A percentile compares a stretch with the other conserved stretches of the same genome.
Conservation (phyloP, 1,140 invertebrate genomes). For the Drosophila nigrodunni region DNA sequence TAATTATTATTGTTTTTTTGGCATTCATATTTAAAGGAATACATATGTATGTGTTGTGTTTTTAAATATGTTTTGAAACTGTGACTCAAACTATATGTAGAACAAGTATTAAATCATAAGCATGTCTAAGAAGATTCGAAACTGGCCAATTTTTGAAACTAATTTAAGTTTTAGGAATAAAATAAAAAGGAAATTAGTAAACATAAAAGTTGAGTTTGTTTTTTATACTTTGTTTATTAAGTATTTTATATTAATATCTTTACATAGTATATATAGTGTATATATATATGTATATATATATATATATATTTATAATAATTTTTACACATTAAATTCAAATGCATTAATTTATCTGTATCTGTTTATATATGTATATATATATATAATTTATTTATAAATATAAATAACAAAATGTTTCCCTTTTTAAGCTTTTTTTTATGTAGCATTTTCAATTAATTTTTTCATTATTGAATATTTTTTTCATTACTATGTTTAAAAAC, state of each 20-base stretch:
- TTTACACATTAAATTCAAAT: conserved; percentile 73
- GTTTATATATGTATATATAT: conserved; percentile 48
- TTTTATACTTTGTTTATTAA: conserved; percentile 50
- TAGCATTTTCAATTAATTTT: conserved; percentile 42
- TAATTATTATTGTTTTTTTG: conserved; percentile 59
- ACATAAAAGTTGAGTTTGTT: conserved; percentile 20
- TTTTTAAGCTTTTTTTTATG: conserved; percentile 63
- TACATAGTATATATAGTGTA: conserved; percentile 54
- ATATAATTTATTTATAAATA: conserved; percentile 79
- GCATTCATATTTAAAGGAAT: conserved; percentile 55
- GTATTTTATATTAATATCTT: conserved; percentile 66
- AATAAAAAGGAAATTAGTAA: not conserved
- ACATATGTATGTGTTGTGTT: conserved; percentile 11
- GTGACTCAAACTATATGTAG: conserved; percentile 13
- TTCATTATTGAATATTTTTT: conserved; percentile 38
- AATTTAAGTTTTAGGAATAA: no score
- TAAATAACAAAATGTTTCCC: conserved; percentile 81
- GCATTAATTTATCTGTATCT: conserved; percentile 61
- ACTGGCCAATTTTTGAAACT: no score
- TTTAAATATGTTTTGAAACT: conserved; percentile 16
- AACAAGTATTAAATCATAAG: conserved; percentile 12
- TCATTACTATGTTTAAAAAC: conserved; percentile 62
- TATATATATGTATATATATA: conserved; percentile 39
- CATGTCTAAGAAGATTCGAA: no score
- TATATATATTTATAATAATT: conserved; percentile 34